Evolutionary conservation across 2,113 vertebrate genomes (phyloP).

Genomic region (Lepisosteus oculatus): DNA sequence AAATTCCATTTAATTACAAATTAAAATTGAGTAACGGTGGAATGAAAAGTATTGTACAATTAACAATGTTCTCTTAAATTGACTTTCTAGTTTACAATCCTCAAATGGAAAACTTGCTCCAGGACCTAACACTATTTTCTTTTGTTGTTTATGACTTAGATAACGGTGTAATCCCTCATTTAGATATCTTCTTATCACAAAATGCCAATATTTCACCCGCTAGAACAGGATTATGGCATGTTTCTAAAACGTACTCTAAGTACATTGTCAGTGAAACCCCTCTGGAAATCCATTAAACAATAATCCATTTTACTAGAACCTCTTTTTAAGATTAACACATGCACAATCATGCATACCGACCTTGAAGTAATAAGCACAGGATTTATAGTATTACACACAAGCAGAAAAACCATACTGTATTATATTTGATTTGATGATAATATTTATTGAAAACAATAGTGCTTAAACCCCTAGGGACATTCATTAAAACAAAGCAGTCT

Average conservation of each 20-base stretch:
- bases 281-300: conserved; percentile 11
- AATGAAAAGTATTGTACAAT: no score
- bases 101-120: no score
- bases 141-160: no score
- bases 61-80: no score
- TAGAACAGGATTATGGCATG: conserved; percentile 14
- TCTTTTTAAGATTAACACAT: conserved; percentile 14
- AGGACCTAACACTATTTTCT: no score
- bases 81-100: no score
- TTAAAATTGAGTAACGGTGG: no score
- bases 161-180: not conserved
- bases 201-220: not conserved
- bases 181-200: not conserved
- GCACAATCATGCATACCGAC: not conserved
- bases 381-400: not conserved
- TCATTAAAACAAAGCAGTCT: not conserved
- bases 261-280: not conserved
- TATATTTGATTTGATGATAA: no score
- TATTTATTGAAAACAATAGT: not conserved
- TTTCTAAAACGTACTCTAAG: not conserved
- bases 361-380: not conserved
- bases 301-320: conserved; percentile 21
- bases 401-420: not conserved
- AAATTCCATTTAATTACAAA: no score
- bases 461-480: not conserved